Evolutionary conservation across 2,888 invertebrate species (phyloP).

Genomic region (Leptopterna dolabrata): DNA sequence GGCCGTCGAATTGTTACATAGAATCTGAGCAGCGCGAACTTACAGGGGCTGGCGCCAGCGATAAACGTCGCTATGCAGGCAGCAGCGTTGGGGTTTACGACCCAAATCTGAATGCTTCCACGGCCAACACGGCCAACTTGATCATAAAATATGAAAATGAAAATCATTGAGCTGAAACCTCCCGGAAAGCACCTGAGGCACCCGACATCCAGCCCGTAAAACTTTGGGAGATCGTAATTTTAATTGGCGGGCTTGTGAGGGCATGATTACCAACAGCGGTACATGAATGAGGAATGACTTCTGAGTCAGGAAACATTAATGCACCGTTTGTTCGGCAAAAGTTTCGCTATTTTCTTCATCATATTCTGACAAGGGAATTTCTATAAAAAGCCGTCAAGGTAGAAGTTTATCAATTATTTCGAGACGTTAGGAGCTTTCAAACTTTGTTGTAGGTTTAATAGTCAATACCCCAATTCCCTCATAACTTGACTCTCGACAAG

Average conservation of each 20-base stretch:
- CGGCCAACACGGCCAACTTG: not conserved
- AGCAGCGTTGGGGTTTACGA: not conserved
- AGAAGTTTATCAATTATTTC: not conserved
- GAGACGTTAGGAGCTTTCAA: not conserved
- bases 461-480: not conserved
- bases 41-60: not conserved
- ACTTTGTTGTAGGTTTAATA: not conserved
- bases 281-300: not conserved
- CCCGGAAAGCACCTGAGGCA: not conserved
- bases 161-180: not conserved
- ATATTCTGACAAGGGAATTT: not conserved
- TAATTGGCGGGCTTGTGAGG: not conserved
- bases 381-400: not conserved
- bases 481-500: too few species aligned
- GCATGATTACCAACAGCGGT: not conserved
- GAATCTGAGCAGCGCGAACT: not conserved
- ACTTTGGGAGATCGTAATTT: not conserved
- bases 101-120: not conserved
- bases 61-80: not conserved
- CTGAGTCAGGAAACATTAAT: not conserved
- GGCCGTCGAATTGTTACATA: not conserved
- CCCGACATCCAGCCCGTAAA: not conserved
- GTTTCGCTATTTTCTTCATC: not conserved
- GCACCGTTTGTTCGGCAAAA: not conserved
- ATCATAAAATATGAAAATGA: constrained; percentile 7